These are phyloP conservation scores for Sylvilagus floridanus DNA, from an alignment of 2,797 vertebrate genomes.

Conservation along the genomic window DNA sequence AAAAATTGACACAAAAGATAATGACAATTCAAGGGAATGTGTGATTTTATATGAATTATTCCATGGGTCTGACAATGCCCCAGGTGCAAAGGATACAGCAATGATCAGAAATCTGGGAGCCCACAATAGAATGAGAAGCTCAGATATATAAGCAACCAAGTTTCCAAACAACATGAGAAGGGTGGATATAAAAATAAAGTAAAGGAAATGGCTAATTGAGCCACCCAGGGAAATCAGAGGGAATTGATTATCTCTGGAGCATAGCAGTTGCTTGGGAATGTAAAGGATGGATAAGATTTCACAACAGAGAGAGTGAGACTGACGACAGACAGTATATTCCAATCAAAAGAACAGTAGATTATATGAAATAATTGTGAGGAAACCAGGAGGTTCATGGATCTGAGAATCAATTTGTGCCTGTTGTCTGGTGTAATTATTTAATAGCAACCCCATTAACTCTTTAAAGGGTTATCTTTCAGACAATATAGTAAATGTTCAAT, in stretches of 20 bases:
- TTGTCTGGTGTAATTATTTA: neutral
- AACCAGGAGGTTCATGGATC: neutral
- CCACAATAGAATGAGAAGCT: neutral
- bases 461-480: neutral
- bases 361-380: neutral
- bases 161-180: neutral
- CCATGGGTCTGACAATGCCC: neutral
- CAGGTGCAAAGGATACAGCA: neutral
- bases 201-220: neutral
- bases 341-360: conserved; percentile 37
- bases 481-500: neutral
- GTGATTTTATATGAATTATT: neutral
- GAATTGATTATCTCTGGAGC: neutral
- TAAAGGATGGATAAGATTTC: neutral
- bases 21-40: neutral
- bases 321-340: neutral
- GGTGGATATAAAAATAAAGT: neutral
- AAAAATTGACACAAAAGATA: neutral
- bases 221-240: neutral
- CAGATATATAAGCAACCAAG: neutral
- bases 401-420: neutral
- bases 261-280: neutral
- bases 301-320: neutral
- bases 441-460: neutral
- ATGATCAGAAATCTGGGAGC: neutral